Evolutionary conservation across 1,140 invertebrate species (phyloP).

Genomic region (Cherax quadricarinatus): DNA sequence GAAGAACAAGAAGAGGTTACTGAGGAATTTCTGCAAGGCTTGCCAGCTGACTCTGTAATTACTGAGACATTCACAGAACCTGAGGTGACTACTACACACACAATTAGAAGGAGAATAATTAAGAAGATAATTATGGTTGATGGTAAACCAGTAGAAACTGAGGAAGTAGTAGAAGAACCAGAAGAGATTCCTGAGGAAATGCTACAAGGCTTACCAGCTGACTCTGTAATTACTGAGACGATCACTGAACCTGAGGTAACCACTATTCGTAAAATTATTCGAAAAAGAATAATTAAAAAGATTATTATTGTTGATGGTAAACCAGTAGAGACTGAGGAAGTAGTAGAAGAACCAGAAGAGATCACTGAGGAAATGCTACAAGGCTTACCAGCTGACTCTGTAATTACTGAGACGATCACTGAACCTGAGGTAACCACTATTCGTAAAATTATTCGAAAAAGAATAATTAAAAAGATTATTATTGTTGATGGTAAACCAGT

Average conservation of each 20-base stretch:
- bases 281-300: slow-evolving; percentile 51
- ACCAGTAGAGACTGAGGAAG: slow-evolving; percentile 69
- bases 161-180: no score
- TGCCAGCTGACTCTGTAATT: no score
- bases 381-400: not conserved
- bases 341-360: slow-evolving; percentile 57
- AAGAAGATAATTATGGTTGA: slow-evolving; percentile 26
- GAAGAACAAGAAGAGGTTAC: no score
- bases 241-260: slow-evolving; percentile 47
- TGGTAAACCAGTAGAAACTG: no score
- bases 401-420: slow-evolving; percentile 37
- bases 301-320: slow-evolving; percentile 66
- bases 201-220: slow-evolving; percentile 7
- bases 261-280: slow-evolving; percentile 31
- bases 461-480: slow-evolving; percentile 13
- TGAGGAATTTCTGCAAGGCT: no score
- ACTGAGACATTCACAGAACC: no score
- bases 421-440: slow-evolving; percentile 61
- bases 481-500: slow-evolving; percentile 15
- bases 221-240: slow-evolving; percentile 49
- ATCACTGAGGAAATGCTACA: slow-evolving; percentile 21
- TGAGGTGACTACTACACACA: no score
- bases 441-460: slow-evolving; percentile 50
- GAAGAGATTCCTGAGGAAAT: no score
- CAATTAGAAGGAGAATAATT: no score